phyloP scores from a whole-genome alignment of 2,888 invertebrate species.

The Eupithecia subumbrata region DNA sequence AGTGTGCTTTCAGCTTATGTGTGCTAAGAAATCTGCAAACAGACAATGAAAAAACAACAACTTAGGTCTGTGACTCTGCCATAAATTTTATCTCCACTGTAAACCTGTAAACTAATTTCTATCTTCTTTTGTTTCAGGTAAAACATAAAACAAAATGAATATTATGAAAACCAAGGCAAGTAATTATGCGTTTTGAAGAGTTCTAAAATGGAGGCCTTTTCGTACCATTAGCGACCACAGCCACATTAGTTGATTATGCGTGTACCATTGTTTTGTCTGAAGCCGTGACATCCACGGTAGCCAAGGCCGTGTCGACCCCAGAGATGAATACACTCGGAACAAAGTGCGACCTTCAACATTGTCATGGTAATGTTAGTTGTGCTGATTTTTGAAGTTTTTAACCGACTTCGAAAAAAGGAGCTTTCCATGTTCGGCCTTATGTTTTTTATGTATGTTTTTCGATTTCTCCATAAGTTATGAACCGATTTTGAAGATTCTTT shows the following conservation, averaged over 20 bases:
- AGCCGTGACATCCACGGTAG: constrained; percentile 21
- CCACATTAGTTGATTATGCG: background rate
- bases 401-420: background rate
- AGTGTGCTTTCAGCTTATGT: background rate
- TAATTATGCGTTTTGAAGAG: background rate
- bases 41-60: background rate
- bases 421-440: too few species aligned
- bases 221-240: background rate
- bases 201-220: background rate
- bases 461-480: too few species aligned
- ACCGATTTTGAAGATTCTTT: too few species aligned
- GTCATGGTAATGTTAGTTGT: constrained; percentile 9
- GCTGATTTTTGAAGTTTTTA: constrained; percentile 3
- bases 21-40: background rate
- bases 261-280: constrained; percentile 19
- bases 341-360: constrained; percentile 24
- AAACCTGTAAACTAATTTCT: background rate
- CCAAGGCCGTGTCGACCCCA: constrained; percentile 21
- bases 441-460: too few species aligned
- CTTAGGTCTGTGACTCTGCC: background rate
- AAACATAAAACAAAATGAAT: background rate
- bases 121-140: constrained; percentile 26
- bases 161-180: background rate
- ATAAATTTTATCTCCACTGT: background rate
- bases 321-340: constrained; percentile 30